Evolutionary conservation across 2,797 vertebrate genomes (phyloP).

Genomic region (Serranus cabrilla): DNA sequence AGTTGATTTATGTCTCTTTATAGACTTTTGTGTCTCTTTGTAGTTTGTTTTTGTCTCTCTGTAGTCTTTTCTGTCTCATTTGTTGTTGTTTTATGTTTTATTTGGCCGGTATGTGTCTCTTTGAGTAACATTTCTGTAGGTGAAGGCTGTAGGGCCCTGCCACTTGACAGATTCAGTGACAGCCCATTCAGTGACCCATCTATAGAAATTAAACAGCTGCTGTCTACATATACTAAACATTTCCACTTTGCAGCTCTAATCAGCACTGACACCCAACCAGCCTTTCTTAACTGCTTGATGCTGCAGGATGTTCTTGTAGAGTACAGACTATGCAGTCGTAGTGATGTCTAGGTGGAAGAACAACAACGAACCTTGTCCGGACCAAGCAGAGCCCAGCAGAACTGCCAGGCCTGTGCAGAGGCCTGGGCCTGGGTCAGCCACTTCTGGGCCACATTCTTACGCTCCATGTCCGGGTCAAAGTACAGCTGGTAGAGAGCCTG

Average conservation of each 20-base stretch:
- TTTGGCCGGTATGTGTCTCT: no score
- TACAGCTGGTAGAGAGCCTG: slow-evolving; percentile 98
- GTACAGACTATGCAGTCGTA: background rate
- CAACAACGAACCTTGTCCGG: slow-evolving; percentile 87
- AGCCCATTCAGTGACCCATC: no score
- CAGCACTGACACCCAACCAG: background rate
- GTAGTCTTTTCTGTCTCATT: no score
- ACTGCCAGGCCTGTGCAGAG: slow-evolving; percentile 96
- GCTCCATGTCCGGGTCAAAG: slow-evolving; percentile 96
- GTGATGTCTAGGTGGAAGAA: background rate
- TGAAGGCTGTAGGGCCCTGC: no score
- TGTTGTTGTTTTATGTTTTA: no score
- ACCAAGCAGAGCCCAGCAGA: slow-evolving; percentile 95
- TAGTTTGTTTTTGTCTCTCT: no score
- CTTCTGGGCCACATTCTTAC: slow-evolving; percentile 96
- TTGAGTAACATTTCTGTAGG: no score
- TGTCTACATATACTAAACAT: background rate
- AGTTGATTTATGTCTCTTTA: no score
- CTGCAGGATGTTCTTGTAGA: background rate
- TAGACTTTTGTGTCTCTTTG: no score
- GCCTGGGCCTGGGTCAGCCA: slow-evolving; percentile 98
- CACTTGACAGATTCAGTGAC: no score
- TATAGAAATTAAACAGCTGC: background rate
- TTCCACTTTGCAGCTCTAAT: background rate
- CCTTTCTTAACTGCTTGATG: background rate